Conservation (phyloP, 2,797 vertebrate species). For the Acipenser transmontanus region DNA sequence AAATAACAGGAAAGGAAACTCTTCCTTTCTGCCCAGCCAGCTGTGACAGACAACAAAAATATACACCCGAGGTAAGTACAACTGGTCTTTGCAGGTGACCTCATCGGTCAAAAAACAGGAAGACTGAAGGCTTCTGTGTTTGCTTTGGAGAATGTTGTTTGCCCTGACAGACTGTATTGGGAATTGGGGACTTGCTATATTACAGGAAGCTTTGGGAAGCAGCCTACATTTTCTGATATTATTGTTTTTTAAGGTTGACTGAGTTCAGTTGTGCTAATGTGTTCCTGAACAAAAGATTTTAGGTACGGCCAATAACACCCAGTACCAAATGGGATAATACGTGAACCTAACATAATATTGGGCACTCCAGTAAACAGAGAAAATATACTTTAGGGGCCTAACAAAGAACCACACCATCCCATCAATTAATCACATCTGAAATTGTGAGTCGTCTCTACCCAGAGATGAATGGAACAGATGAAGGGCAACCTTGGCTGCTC, state of each 20-base stretch:
- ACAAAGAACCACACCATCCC: no score
- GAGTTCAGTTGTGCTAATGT: slow-evolving; percentile 60
- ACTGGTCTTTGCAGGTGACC: slow-evolving; percentile 50
- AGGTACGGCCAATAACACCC: no score
- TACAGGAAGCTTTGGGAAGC: slow-evolving; percentile 70
- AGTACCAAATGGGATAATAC: no score
- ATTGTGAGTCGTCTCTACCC: no score
- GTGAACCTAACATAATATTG: no score
- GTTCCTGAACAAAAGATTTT: slow-evolving; percentile 53
- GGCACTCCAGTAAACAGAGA: no score
- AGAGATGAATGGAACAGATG: no score
- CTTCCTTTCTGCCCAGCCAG: slow-evolving; percentile 45
- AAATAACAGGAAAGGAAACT: slow-evolving; percentile 48
- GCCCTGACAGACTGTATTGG: slow-evolving; percentile 44
- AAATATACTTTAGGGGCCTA: no score
- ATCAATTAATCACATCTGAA: no score
- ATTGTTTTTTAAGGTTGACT: slow-evolving; percentile 74
- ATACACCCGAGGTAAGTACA: slow-evolving; percentile 42
- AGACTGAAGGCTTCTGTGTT: slow-evolving; percentile 51
- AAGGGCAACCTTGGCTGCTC: no score
- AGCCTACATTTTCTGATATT: slow-evolving; percentile 53
- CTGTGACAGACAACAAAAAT: slow-evolving; percentile 47
- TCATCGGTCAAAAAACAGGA: slow-evolving; percentile 58
- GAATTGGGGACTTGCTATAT: slow-evolving; percentile 47
- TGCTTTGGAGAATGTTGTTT: slow-evolving; percentile 52